These are phyloP conservation scores for Perca schrenkii DNA, from an alignment of 2,113 vertebrate species.

Conservation along the genomic window DNA sequence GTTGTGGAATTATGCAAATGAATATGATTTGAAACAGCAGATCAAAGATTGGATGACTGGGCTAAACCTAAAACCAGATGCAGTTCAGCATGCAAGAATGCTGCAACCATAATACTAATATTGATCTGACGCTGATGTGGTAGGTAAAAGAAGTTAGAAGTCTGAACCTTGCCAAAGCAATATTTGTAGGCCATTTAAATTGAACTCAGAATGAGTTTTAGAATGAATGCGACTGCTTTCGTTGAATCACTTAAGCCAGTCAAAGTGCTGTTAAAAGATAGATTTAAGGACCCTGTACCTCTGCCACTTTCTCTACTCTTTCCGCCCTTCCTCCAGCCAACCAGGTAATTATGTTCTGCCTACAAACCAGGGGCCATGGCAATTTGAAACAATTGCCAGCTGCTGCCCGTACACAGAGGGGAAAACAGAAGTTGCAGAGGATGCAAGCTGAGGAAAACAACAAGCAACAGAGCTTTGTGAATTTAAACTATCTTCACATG, in stretches of 20 bases:
- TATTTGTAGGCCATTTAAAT: background rate
- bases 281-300: constrained; percentile 29
- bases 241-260: constrained; percentile 5
- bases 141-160: background rate
- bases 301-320: constrained; percentile 34
- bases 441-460: constrained; percentile 50
- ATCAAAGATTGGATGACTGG: background rate
- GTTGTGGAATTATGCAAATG: background rate
- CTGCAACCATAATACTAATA: constrained; percentile 1
- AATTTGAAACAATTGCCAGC: constrained; percentile 57
- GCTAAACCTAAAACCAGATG: background rate
- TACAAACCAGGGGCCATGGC: constrained; percentile 57
- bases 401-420: constrained; percentile 50
- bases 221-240: background rate
- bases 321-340: constrained; percentile 35
- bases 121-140: background rate
- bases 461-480: constrained; percentile 35
- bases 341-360: constrained; percentile 57
- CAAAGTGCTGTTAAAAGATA: constrained; percentile 36
- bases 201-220: background rate
- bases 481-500: constrained; percentile 34
- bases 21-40: background rate
- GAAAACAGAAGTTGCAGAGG: constrained; percentile 51
- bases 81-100: background rate
- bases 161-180: background rate